phyloP scores from a whole-genome alignment of 2,113 vertebrate species.

The Colossoma macropomum region DNA sequence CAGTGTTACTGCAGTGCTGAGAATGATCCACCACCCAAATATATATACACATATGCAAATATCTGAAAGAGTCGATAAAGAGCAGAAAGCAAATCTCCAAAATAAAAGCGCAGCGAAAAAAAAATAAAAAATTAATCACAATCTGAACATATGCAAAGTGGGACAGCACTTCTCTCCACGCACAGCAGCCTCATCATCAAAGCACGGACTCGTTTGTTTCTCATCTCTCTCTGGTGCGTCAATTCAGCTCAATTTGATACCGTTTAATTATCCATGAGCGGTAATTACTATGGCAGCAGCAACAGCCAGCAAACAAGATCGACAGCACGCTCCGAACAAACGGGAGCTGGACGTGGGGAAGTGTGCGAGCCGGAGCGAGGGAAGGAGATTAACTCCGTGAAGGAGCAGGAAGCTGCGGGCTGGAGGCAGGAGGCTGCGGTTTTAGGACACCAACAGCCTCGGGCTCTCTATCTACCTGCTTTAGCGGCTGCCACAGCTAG shows the following conservation, averaged over 20 bases:
- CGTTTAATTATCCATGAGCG: background rate
- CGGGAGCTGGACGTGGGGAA: background rate
- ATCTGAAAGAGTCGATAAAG: too few relatives aligned
- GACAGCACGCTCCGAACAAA: background rate
- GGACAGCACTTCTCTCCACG: too few relatives aligned
- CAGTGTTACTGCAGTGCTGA: too few relatives aligned
- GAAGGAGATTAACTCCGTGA: slow-evolving; percentile 9
- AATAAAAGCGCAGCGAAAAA: too few relatives aligned
- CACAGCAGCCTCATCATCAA: too few relatives aligned
- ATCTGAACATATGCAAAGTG: too few relatives aligned
- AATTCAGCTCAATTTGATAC: background rate
- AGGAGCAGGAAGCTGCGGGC: background rate
- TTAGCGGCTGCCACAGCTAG: background rate
- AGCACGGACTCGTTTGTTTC: too few relatives aligned
- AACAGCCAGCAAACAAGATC: too few relatives aligned
- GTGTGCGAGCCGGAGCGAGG: background rate
- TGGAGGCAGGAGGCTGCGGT: background rate
- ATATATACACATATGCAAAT: background rate
- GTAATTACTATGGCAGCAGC: background rate
- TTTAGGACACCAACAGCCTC: slow-evolving; percentile 34
- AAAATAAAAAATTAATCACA: too few relatives aligned
- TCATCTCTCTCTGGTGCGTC: background rate
- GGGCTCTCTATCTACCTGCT: slow-evolving; percentile 9
- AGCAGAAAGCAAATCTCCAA: too few relatives aligned
- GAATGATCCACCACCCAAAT: too few relatives aligned